Evolutionary conservation across 2,888 invertebrate species (phyloP), one percentile per base, ranked within the genome.

Genomic region (Byasa hedistus): DNA sequence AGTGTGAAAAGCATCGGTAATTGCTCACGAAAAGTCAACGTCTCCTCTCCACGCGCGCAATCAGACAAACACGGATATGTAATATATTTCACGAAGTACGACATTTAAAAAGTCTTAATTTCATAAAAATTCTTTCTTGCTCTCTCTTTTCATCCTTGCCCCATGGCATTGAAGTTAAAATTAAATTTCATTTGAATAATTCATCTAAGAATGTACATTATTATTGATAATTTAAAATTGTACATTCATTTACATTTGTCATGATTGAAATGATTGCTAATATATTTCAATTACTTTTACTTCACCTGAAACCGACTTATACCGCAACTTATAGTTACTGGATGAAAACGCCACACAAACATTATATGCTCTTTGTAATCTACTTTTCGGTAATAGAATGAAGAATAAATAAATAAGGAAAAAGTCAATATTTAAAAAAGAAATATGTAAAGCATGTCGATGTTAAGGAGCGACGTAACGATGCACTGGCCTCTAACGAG

Each of bases 1-100:
- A 75, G 89, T 88, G 91, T 91, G 85, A 91, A 91, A 89, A 91
- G 89, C 85, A 75, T 76, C 69, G 79, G 81, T 87, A 86, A 89
- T 90, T 85, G 84, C 83, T 80, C 74, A 69, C 74, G 76, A 73
- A 76, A 66, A 74, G 79, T 81, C 79, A 81, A 84, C 77, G 83
- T 63, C 69, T 51, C 54, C 65, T 57, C 59, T n/a, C 17, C 17
- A 44, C 17, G 4, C 39, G 10, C 10, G 39, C 39, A 39, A 39
- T 7, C 44, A 44, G 0, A 44, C 44, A 44, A 15, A 44, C 44
- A 44, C 19, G 15, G 44, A 44, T 44, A 3, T 44, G 3, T 15
- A 15, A 44, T 44, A 44, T 4, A 44, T 17, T 44, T 59, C 54
- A 63, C n/a, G 48, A 36, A 48, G 17, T 21, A 22, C 39, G 23